These are phyloP conservation scores for Trachurus trachurus DNA, from an alignment of 2,797 vertebrate genomes.

Conservation along the genomic window DNA sequence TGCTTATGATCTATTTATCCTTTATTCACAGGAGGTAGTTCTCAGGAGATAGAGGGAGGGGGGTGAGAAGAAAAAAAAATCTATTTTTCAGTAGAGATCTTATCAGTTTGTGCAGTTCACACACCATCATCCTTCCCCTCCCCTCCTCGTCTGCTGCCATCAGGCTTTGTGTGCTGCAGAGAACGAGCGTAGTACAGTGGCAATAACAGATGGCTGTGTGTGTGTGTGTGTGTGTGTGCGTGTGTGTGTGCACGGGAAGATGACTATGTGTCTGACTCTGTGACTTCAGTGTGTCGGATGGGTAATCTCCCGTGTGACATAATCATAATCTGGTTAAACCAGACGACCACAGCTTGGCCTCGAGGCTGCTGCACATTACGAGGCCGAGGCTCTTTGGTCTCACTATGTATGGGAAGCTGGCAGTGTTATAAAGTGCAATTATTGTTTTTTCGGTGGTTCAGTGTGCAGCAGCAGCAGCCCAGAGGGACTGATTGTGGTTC, in stretches of 20 bases:
- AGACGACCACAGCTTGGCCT: slow-evolving; percentile 62
- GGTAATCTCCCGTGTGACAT: slow-evolving; percentile 73
- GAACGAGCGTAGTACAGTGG: slow-evolving; percentile 53
- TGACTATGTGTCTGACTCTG: slow-evolving; percentile 35
- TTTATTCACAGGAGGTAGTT: slow-evolving; percentile 63
- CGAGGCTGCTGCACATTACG: slow-evolving; percentile 85
- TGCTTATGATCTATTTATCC: slow-evolving; percentile 52
- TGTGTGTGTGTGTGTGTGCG: slow-evolving; percentile 63
- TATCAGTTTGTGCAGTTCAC: slow-evolving; percentile 68
- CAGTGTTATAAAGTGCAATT: slow-evolving; percentile 60
- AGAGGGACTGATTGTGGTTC: slow-evolving; percentile 49
- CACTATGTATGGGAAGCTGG: slow-evolving; percentile 48
- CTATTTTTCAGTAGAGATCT: slow-evolving; percentile 63
- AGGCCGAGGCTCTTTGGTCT: slow-evolving; percentile 67
- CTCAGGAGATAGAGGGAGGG: slow-evolving; percentile 44
- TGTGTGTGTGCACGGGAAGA: slow-evolving; percentile 4
- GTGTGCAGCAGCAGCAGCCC: slow-evolving; percentile 5
- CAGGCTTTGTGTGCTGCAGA: slow-evolving; percentile 60
- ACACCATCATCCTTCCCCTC: slow-evolving; percentile 46
- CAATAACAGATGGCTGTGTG: slow-evolving; percentile 69
- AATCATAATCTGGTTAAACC: slow-evolving; percentile 79
- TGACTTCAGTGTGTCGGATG: slow-evolving; percentile 73
- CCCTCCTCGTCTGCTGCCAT: slow-evolving; percentile 48
- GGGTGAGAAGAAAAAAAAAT: slow-evolving; percentile 10
- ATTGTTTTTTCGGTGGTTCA: slow-evolving; percentile 50